These are phyloP conservation scores for Brachyalestes nurse DNA, from an alignment of 2,797 vertebrate species.

Conservation along the genomic window DNA sequence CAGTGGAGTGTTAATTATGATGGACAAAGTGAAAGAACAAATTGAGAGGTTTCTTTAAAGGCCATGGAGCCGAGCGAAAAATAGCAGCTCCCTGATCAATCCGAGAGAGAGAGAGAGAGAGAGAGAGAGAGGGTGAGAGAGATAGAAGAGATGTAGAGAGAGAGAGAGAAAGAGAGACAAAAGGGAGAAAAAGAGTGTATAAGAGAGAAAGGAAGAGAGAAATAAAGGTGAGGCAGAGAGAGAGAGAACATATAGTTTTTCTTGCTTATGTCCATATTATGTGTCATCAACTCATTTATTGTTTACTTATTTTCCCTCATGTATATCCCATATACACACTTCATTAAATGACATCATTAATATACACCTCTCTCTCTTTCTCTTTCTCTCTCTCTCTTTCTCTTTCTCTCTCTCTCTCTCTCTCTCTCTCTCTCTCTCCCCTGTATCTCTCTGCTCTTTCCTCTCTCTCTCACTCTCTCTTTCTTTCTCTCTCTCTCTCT, in stretches of 20 bases:
- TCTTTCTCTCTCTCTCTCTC: conserved; percentile 42
- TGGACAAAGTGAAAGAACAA: background rate
- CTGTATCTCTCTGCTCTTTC: conserved; percentile 34
- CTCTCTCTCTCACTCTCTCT: conserved; percentile 42
- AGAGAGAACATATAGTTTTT: too few species aligned
- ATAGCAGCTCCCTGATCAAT: conserved; percentile 3
- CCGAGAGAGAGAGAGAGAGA: background rate
- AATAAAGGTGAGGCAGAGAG: background rate
- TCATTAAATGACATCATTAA: too few species aligned
- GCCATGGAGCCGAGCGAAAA: background rate
- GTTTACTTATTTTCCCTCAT: too few species aligned
- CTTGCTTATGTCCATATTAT: too few species aligned
- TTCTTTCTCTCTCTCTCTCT: conserved; percentile 57
- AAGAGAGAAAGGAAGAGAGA: background rate
- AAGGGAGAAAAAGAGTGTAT: background rate
- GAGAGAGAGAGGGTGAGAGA: background rate
- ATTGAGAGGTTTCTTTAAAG: conserved; percentile 15
- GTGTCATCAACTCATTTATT: too few species aligned
- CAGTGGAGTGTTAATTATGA: background rate
- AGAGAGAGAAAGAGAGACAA: conserved; percentile 30
- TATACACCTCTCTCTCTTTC: conserved; percentile 33
- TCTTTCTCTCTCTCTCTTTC: conserved; percentile 43
- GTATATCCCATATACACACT: too few species aligned
- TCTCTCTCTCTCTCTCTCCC: conserved; percentile 49
- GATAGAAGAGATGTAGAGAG: background rate